Base-by-base conservation (phyloP, 1,140 invertebrate genomes). In the Dendrolimus punctatus region DNA sequence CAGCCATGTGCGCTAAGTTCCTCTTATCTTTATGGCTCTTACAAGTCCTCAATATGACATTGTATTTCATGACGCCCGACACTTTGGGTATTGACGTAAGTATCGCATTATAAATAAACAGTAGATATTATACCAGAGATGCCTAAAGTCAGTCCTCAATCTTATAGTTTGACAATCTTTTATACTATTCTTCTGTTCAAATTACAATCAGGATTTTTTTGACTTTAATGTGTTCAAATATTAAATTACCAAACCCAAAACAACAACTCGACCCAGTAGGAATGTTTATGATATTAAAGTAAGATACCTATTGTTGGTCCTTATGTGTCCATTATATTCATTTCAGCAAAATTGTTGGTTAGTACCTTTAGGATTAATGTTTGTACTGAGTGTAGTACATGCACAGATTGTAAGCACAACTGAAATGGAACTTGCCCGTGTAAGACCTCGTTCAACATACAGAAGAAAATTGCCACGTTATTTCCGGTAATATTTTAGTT, bases 371-470 rank as follows among this genome's bases (percentile, higher is more conserved):
- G 89, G 91, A 23, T 90, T 97, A 76, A 95, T 95, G 90, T 79
- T 95, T 59, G 88, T 93, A 39, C 87, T 98, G 43, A 95, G 94
- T 62, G 88, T 95, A 40, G 93, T 98, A 46, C 96, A 98, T 82
- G 96, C 96, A 0, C 96, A 98, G 84, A 97, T 98, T 55, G 95
- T 95, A 3, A 94, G 93, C 39, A 95, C 94, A 3, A 91, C 91
- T 58, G 82, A 85, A 55, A 76, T 85, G 80, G 82, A 85, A 54
- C 61, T 85, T 4, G 82, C 76, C 0, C 65, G 80, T 42, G 80
- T 85, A 69, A 71, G 77, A 4, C 81, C 85, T 2, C 69, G 80
- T 4, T 72, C 79, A 5, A 76, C 75, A 4, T 82, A 70, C 58
- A 61, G 78, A 36, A 66, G 86, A 58, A 87, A 86, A 60, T 51